Conservation (phyloP, 2,888 invertebrate genomes). For the Aelia acuminata region DNA sequence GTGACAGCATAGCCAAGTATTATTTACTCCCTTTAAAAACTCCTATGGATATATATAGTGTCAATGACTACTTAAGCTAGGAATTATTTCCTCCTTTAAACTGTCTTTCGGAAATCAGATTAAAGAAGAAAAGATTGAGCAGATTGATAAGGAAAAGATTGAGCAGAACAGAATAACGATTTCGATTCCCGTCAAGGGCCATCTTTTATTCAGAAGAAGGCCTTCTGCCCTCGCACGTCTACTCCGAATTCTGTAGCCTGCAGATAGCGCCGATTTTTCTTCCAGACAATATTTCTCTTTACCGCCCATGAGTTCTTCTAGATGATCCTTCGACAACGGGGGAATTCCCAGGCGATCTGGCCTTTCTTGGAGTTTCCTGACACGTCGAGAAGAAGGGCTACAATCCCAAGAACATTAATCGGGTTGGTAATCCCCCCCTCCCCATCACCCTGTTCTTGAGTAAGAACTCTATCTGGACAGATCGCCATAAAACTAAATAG, state of each 20-base stretch:
- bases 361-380: not conserved
- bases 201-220: constrained; percentile 28
- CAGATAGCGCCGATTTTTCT: not conserved
- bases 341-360: not conserved
- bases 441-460: no score
- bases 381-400: not conserved
- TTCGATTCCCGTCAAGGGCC: not conserved
- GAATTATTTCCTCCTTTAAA: no score
- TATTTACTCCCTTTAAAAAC: no score
- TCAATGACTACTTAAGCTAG: not conserved
- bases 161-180: not conserved
- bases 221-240: not conserved
- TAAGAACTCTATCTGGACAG: no score
- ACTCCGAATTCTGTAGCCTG: not conserved
- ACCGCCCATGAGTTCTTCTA: not conserved
- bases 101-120: no score
- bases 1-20: no score
- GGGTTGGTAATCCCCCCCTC: no score
- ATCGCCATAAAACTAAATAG: no score
- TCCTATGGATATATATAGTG: no score
- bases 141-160: no score
- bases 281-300: not conserved
- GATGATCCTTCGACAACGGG: not conserved
- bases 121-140: no score
- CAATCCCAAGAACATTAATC: not conserved